phyloP scores from a whole-genome alignment of 2,113 vertebrate species.

The Aplodontia rufa region DNA sequence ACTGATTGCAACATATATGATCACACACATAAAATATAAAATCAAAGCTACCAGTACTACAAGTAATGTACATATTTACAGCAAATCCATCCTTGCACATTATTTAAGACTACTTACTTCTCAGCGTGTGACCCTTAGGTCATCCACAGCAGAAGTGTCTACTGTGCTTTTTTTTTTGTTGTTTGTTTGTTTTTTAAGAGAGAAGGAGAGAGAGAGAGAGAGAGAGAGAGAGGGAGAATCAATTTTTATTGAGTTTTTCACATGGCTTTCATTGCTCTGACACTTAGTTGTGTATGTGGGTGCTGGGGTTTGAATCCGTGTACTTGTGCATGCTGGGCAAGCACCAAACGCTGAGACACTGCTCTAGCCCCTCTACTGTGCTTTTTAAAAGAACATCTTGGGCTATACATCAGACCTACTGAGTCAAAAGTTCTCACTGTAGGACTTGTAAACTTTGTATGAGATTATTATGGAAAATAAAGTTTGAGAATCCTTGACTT shows the following conservation, averaged over 20 bases:
- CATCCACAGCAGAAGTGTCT: not conserved
- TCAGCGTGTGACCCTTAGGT: not conserved
- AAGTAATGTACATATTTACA: not conserved
- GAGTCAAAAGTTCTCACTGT: not conserved
- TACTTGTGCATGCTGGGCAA: no score
- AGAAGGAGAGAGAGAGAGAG: no score
- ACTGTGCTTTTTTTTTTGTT: no score
- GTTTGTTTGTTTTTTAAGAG: no score
- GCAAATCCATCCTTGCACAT: not conserved
- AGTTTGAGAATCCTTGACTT: not conserved
- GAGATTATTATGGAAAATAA: not conserved
- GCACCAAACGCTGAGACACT: no score
- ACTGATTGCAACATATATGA: not conserved
- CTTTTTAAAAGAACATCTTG: not conserved
- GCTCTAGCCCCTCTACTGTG: no score
- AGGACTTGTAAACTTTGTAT: not conserved
- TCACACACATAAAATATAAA: not conserved
- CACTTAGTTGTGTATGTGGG: no score
- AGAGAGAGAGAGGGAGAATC: no score
- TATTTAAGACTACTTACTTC: not conserved
- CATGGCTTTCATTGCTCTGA: no score
- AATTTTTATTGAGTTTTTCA: no score
- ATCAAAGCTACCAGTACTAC: not conserved
- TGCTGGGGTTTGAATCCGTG: no score
- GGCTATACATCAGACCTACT: not conserved